Percentiles rank a stretch among this genome's conserved stretches.
These are phyloP conservation scores for Myotis pilosus DNA, from an alignment of 2,797 vertebrate genomes.

Conservation along the genomic window DNA sequence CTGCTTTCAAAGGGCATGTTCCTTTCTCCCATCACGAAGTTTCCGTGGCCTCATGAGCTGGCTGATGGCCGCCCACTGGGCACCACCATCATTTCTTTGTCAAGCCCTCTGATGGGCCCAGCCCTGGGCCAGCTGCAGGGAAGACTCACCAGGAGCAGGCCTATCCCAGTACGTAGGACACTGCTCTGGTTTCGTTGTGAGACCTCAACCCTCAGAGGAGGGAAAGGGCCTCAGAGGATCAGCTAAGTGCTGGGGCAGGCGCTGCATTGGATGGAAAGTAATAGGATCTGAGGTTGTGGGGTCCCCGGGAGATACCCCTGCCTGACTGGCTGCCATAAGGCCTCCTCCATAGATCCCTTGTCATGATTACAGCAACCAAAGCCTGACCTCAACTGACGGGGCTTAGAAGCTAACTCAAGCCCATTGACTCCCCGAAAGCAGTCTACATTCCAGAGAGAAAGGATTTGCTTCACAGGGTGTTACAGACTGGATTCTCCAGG, in stretches of 20 bases:
- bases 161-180: neutral
- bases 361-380: neutral
- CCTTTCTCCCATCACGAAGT: neutral
- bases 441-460: neutral
- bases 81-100: neutral
- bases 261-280: neutral
- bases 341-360: neutral
- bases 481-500: neutral
- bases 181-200: fast-evolving
- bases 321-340: no score
- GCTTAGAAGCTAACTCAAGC: neutral
- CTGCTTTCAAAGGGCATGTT: neutral
- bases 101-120: neutral
- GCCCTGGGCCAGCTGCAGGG: neutral
- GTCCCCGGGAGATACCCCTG: neutral
- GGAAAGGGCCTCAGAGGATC: neutral
- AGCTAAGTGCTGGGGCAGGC: neutral
- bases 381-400: neutral
- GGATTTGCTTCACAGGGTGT: no score
- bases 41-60: neutral
- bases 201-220: neutral
- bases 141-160: neutral
- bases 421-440: neutral
- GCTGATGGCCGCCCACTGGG: neutral
- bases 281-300: neutral